phyloP scores from a whole-genome alignment of 2,888 invertebrate species.

The Dilophus febrilis region DNA sequence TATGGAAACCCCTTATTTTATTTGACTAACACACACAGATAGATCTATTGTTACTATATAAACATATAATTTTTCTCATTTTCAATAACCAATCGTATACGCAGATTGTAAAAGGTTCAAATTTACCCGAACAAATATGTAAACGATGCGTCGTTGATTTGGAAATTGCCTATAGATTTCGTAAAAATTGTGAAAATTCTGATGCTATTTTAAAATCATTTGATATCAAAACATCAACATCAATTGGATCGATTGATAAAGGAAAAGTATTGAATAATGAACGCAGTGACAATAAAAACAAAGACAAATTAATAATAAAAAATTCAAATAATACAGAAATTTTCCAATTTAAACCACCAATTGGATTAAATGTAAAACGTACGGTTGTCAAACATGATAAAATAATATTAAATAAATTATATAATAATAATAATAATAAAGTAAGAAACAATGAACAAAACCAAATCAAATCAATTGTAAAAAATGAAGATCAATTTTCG shows the following conservation, averaged over 20 bases:
- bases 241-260: slow-evolving; percentile 1
- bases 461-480: no score
- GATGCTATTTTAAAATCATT: slow-evolving; percentile 21
- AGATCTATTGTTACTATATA: no score
- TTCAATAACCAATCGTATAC: no score
- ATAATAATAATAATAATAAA: no score
- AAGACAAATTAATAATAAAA: slow-evolving; percentile 7
- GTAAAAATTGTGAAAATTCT: slow-evolving; percentile 24
- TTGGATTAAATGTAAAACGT: slow-evolving; percentile 18
- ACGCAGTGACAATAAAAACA: slow-evolving; percentile 10
- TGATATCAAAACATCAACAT: slow-evolving; percentile 6
- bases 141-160: slow-evolving; percentile 21
- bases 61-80: no score
- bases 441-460: no score
- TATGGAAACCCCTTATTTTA: no score
- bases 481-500: no score
- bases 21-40: no score
- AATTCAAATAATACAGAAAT: slow-evolving; percentile 8
- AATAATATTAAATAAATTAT: no score
- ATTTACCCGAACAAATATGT: slow-evolving; percentile 26
- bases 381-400: no score
- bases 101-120: slow-evolving; percentile 14
- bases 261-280: no score
- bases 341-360: slow-evolving; percentile 16
- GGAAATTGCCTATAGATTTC: slow-evolving; percentile 23